Base-by-base conservation (phyloP, 1,140 invertebrate species). In the Drosophila saltans region DNA sequence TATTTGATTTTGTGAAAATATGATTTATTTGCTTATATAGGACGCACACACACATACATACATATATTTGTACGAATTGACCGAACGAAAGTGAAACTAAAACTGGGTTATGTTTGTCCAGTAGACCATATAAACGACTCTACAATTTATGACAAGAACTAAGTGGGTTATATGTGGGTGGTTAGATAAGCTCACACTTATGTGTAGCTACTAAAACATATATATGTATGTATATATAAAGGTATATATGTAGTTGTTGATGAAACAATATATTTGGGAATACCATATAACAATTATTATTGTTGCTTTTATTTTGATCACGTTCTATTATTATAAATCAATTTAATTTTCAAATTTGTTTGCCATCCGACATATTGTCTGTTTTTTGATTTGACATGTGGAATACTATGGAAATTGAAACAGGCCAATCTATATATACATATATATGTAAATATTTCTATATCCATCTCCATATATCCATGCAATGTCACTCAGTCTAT, bases 81-180 rank as follows among this genome's bases (percentile, higher is more conserved):
- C 41, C 66, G 45, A 52, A 56, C 55, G 60, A 9, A 70, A 56
- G 16, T 69, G 28, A 36, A 55, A 48, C 52, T 26, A 30, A 48
- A 86, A 80, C 63, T 88, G 69, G 84, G 84, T 75, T 89, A 89
- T 88, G 62, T 90, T 80, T 88, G 84, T 45, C 52, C 11, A 62
- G 52, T 43, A 24, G 58, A 45, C 56, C 66, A 80, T 83, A 83
- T 77, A 74, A 63, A 52, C 28, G 43, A 55, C 11, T 57, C 59
- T 26, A 69, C 66, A 60, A 84, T 84, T 88, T 89, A 88, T 72
- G 69, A 75, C 48, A 62, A 72, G 45, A 59, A 62, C 57, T 71
- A 88, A 89, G 68, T 88, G 56, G 84, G 84, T 84, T 89, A 84
- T 26, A 11, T 7, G 45, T 52, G 45, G 21, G 21, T 52, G 67